Conservation (phyloP, 2,888 invertebrate species). For the Heliconius cydno region DNA sequence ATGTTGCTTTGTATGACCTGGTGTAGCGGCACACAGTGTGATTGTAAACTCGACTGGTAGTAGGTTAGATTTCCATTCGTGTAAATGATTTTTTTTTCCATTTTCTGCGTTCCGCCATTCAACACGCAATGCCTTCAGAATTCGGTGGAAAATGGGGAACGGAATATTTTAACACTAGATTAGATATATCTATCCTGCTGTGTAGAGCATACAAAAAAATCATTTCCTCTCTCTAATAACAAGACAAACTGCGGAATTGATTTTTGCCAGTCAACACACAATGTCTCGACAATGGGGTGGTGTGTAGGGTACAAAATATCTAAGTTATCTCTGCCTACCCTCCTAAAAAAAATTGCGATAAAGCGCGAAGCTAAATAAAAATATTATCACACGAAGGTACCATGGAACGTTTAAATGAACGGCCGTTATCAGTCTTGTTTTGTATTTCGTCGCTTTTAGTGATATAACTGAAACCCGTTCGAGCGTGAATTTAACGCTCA, state of each 20-base stretch:
- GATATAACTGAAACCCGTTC: conserved; percentile 1
- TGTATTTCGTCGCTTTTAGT: background rate
- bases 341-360: background rate
- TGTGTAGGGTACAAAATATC: background rate
- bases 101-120: no score
- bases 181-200: no score
- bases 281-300: background rate
- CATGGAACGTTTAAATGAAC: background rate
- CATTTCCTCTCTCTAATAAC: no score
- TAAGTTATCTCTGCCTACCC: background rate
- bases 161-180: no score
- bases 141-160: no score
- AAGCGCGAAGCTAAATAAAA: background rate
- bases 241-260: background rate
- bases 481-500: background rate
- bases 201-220: no score
- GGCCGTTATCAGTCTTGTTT: background rate
- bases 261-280: background rate
- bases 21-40: no score
- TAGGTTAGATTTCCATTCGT: no score
- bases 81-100: no score
- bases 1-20: no score
- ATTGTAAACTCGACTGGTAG: no score
- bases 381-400: background rate
- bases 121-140: no score